Base-by-base conservation (phyloP, 2,888 invertebrate species). In the Glyphotaelius pellucidus region DNA sequence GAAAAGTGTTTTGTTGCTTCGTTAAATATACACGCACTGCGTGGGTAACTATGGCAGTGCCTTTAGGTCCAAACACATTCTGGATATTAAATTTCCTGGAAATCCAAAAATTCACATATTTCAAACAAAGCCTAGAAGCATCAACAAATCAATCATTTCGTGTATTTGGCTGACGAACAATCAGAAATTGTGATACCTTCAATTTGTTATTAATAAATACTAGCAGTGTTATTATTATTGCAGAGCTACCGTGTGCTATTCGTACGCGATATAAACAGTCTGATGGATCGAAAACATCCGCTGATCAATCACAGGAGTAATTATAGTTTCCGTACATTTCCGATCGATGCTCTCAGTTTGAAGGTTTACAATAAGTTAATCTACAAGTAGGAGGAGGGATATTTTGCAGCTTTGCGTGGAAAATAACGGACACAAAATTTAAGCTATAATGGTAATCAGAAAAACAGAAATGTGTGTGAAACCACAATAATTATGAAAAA, bases 241-340 rank as follows among this genome's bases (percentile, higher is more conserved):
- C 67, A 89, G 35, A n/a, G 25, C 79, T 31, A 47, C 88, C 79
- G 88, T 52, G 79, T 19, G 79, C 38, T 79, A 25, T 32, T 32
- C 25, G 35, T 67, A n/a, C 67, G 1, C 67, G 67, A 9, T 67
- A 67, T 80, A 89, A 89, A 89, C 88, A 89, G 25, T 32, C 67
- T 35, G 67, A 31, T 31, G 79, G 88, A 89, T 89, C 12, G 67
- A 32, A 89, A 89, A 89, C 88, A 89, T 89, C 88, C 88, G 88
- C n/a, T 30, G 35, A 35, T 89, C 88, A 89, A 89, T 89, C 88
- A 89, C 19, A 31, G 84, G 25, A 32, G 25, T 84, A 84, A 84
- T 84, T 84, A 84, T 84, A 84, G 84, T 25, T 35, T 35, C 38
- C 38, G 32, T 31, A 81, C 81, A 32, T 81, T 31, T 81, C 67